Evolutionary conservation across 2,797 vertebrate genomes (phyloP).

Genomic region (Alcedo quadribrachys): DNA sequence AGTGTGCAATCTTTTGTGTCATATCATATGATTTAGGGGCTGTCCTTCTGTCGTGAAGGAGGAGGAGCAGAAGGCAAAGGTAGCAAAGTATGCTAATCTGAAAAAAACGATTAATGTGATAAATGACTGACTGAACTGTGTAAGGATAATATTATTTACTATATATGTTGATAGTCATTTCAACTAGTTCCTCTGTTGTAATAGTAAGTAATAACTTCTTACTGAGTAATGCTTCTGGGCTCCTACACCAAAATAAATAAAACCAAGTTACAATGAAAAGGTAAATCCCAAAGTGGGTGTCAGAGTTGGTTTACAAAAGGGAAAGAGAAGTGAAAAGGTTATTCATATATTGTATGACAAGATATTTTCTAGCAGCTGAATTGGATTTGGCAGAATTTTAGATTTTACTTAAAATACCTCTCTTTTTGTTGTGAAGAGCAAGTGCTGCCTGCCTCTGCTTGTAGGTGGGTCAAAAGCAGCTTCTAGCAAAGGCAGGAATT

Average conservation of each 20-base stretch:
- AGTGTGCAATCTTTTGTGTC: neutral
- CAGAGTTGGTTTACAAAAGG: conserved; percentile 29
- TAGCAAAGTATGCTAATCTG: neutral
- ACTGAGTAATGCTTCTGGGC: neutral
- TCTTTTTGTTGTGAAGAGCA: neutral
- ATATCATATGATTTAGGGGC: neutral
- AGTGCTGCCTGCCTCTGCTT: neutral
- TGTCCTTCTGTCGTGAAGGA: neutral
- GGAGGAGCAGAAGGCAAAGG: conserved; percentile 19
- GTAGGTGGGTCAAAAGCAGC: neutral
- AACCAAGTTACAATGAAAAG: conserved; percentile 34
- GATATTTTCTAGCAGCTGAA: conserved; percentile 12
- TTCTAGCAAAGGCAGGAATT: neutral
- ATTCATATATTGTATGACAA: conserved; percentile 6
- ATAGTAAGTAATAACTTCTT: neutral
- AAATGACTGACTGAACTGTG: neutral
- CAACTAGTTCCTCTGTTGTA: neutral
- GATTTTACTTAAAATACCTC: conserved; percentile 6
- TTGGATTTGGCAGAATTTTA: conserved; percentile 14
- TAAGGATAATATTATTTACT: neutral
- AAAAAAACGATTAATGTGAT: neutral
- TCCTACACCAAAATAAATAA: conserved; percentile 38
- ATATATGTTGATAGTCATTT: neutral
- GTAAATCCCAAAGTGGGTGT: conserved; percentile 56
- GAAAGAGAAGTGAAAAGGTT: conserved; percentile 41